phyloP scores from a whole-genome alignment of 2,888 invertebrate species.

The Drosophila maculinotata region DNA sequence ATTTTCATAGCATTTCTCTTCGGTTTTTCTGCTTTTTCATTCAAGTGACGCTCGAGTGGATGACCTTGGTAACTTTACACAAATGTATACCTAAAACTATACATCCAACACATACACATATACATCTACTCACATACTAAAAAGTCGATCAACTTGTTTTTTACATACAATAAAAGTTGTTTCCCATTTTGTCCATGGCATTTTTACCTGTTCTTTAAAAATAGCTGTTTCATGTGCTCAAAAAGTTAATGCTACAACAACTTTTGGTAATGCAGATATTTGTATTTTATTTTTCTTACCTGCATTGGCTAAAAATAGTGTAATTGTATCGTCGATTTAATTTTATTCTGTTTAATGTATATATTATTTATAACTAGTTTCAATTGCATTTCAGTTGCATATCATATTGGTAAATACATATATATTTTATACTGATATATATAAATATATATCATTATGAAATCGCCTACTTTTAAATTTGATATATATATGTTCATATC shows the following conservation, averaged over 20 bases:
- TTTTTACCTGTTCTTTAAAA: not conserved
- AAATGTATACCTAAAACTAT: slow-evolving; percentile 22
- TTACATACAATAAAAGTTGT: not conserved
- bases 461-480: not conserved
- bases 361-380: no score
- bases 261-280: not conserved
- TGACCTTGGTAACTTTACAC: slow-evolving; percentile 46
- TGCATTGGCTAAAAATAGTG: no score
- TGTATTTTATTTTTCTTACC: no score
- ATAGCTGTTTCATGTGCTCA: not conserved
- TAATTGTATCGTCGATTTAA: no score
- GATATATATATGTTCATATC: not conserved
- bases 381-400: no score
- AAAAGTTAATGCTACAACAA: not conserved
- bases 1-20: slow-evolving; percentile 57
- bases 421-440: not conserved
- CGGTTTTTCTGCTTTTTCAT: slow-evolving; percentile 15
- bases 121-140: not conserved
- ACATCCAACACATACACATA: not conserved
- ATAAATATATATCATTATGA: not conserved
- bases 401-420: not conserved
- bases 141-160: slow-evolving; percentile 13
- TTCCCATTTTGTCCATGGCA: not conserved
- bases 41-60: slow-evolving; percentile 39
- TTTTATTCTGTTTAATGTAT: not conserved